Percentiles rank a stretch among this genome's conserved stretches.
These are phyloP conservation scores for Helarctos malayanus DNA, from an alignment of 2,797 vertebrate genomes.

Conservation along the genomic window DNA sequence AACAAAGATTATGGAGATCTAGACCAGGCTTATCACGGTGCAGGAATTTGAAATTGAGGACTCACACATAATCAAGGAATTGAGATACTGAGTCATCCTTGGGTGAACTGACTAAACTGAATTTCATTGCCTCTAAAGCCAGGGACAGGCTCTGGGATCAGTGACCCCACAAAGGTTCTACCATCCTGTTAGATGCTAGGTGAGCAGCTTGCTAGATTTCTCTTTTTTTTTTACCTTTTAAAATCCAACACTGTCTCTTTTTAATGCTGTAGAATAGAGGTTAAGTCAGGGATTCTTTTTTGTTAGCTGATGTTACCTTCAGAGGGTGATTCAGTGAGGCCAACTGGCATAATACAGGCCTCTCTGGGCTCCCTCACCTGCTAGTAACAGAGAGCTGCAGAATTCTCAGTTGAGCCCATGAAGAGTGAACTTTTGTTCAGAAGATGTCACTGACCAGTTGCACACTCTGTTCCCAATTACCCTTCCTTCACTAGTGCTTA, in stretches of 20 bases:
- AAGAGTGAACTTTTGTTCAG: not conserved
- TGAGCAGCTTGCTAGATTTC: conserved; percentile 36
- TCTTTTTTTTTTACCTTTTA: conserved; percentile 57
- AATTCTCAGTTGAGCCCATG: not conserved
- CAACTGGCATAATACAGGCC: not conserved
- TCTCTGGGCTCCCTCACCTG: conserved; percentile 15
- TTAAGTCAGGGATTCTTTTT: conserved; percentile 59
- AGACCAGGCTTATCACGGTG: not conserved
- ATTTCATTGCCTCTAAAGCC: conserved; percentile 57
- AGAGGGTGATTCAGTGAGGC: not conserved
- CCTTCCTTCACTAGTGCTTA: not conserved
- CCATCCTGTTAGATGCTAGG: not conserved
- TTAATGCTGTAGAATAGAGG: conserved; percentile 61
- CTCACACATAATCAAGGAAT: not conserved
- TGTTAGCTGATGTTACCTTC: not conserved
- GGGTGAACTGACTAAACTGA: conserved; percentile 41
- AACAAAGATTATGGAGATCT: not conserved
- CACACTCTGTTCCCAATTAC: not conserved
- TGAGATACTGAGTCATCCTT: not conserved
- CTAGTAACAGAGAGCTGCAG: conserved; percentile 11
- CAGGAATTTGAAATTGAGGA: not conserved
- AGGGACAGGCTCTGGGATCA: conserved; percentile 11
- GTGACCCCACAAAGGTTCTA: conserved; percentile 12
- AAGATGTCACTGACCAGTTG: conserved; percentile 8
- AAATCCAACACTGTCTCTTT: conserved; percentile 23